A percentile compares a stretch with the other conserved stretches of the same genome.
These are phyloP conservation scores for Cheilosia pagana DNA, from an alignment of 2,888 invertebrate species.

Conservation along the genomic window DNA sequence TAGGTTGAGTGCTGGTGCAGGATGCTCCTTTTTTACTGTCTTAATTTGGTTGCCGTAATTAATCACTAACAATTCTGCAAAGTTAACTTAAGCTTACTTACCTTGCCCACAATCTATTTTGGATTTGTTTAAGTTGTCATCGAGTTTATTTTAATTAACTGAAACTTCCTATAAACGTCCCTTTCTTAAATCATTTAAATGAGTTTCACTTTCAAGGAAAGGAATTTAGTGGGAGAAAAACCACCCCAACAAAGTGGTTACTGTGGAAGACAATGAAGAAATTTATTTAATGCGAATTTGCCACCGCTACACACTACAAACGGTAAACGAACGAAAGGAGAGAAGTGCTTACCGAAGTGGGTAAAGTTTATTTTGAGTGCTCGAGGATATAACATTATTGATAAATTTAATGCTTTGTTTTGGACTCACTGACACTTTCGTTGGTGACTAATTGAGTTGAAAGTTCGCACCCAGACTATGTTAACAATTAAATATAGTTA, in stretches of 20 bases:
- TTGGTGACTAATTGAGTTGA: conserved; percentile 30
- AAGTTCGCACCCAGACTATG: background rate
- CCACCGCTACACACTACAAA: background rate
- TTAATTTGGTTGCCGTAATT: too few relatives aligned
- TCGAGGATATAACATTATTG: conserved; percentile 31
- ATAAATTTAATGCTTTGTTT: conserved; percentile 31
- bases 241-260: conserved; percentile 5
- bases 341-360: conserved; percentile 4
- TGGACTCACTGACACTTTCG: conserved; percentile 14
- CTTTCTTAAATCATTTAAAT: background rate
- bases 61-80: too few relatives aligned
- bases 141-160: conserved; percentile 10
- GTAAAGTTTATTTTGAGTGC: conserved; percentile 25
- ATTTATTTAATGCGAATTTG: conserved; percentile 27
- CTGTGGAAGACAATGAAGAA: conserved; percentile 14
- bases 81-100: too few relatives aligned
- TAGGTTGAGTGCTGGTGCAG: too few relatives aligned
- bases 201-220: background rate
- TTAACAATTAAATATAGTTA: conserved; percentile 34
- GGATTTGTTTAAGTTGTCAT: conserved; percentile 33
- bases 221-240: background rate
- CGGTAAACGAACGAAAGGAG: background rate
- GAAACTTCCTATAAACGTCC: background rate
- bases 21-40: too few relatives aligned
- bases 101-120: conserved; percentile 1